Conservation (phyloP, 1,140 invertebrate species). For the Caenorhabditis latens region DNA sequence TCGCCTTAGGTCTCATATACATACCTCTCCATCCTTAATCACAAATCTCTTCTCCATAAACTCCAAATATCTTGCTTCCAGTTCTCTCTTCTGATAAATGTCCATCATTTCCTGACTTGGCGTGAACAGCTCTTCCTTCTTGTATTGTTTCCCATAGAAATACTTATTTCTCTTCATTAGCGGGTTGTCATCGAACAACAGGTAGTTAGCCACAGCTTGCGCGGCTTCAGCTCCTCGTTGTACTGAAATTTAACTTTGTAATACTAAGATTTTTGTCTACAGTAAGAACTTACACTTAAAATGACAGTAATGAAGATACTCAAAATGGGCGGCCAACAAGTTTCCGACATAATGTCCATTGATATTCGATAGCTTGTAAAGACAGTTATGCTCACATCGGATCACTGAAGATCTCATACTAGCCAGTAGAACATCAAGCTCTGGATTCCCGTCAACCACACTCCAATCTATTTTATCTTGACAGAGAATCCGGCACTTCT, state of each 20-base stretch:
- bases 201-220: conserved; percentile 49
- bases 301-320: not conserved
- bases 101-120: conserved; percentile 66
- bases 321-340: conserved; percentile 37
- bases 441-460: conserved; percentile 57
- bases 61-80: conserved; percentile 67
- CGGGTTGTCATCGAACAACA: conserved; percentile 59
- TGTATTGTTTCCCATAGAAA: conserved; percentile 69
- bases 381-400: conserved; percentile 55
- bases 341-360: conserved; percentile 60
- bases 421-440: conserved; percentile 35
- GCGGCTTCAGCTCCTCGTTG: conserved; percentile 42
- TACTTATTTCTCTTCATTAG: conserved; percentile 68
- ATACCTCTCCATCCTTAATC: conserved; percentile 62
- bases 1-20: no score
- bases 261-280: no score
- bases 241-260: no score
- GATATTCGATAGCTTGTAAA: conserved; percentile 27
- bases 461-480: conserved; percentile 63
- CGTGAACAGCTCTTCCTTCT: conserved; percentile 65
- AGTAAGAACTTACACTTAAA: not conserved
- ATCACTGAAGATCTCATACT: conserved; percentile 46
- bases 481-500: conserved; percentile 41
- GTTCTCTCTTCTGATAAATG: conserved; percentile 57
- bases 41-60: conserved; percentile 70